Evolutionary conservation across 2,888 invertebrate genomes (phyloP).

Genomic region (Octodonta nipae): DNA sequence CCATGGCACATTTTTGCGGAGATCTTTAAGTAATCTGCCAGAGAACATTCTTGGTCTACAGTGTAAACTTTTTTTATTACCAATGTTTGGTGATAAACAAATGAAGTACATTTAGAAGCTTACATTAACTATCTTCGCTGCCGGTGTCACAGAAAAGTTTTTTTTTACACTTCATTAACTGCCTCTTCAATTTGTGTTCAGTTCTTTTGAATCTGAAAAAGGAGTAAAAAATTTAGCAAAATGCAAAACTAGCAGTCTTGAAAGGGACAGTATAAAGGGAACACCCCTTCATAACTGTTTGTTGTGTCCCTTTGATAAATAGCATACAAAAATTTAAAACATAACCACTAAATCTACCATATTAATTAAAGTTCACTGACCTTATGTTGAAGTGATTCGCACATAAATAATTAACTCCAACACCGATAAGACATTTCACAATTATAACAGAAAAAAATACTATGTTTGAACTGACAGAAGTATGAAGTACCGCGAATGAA

Average conservation of each 20-base stretch:
- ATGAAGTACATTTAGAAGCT: neutral
- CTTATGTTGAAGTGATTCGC: too few relatives aligned
- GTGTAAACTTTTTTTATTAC: neutral
- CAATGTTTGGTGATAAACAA: neutral
- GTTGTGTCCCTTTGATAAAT: neutral
- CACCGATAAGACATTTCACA: too few relatives aligned
- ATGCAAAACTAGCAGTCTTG: neutral
- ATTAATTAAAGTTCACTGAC: neutral
- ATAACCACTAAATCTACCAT: neutral
- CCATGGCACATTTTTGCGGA: slow-evolving; percentile 3
- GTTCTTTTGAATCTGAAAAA: neutral
- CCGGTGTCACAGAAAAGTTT: neutral
- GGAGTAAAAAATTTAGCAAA: too few relatives aligned
- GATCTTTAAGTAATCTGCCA: slow-evolving; percentile 1
- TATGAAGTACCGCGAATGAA: too few relatives aligned
- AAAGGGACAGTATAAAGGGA: slow-evolving; percentile 1
- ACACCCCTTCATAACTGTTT: too few relatives aligned
- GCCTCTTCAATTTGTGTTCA: slow-evolving; percentile 1
- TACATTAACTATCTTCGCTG: neutral
- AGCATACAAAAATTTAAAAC: neutral
- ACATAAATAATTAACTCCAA: too few relatives aligned
- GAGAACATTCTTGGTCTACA: neutral
- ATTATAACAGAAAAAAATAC: too few relatives aligned
- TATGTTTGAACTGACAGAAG: too few relatives aligned
- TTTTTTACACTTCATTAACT: neutral